Conservation (phyloP, 37 sponge, comb jelly and placozoan genomes). For the Lycopodina hypogea region DNA sequence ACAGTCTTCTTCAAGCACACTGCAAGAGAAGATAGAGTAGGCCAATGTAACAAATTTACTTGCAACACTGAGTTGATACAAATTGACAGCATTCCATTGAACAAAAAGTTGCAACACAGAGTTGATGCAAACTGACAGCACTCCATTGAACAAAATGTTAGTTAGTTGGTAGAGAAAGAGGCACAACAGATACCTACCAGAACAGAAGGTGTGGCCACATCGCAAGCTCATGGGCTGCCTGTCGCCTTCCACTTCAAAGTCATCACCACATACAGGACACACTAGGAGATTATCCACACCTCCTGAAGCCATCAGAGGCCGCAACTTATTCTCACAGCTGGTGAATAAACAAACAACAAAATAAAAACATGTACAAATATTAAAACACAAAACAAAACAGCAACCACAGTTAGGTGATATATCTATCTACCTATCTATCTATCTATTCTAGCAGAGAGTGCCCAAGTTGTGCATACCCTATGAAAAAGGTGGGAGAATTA, state of each 20-base stretch:
- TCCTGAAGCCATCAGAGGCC: not conserved
- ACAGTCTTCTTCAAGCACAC: constrained; percentile 15
- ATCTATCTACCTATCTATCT: too few species aligned
- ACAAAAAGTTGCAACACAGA: too few species aligned
- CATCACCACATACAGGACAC: constrained; percentile 15
- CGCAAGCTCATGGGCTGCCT: constrained; percentile 23
- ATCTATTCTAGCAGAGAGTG: too few species aligned
- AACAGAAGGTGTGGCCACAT: constrained; percentile 51
- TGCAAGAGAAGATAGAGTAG: not conserved
- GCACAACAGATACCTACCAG: too few species aligned
- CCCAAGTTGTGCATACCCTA: too few species aligned
- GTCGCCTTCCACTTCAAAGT: constrained; percentile 14
- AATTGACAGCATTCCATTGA: too few species aligned
- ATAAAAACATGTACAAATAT: not conserved
- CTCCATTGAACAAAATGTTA: too few species aligned
- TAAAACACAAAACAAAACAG: not conserved
- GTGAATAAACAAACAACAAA: not conserved
- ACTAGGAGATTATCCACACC: not conserved
- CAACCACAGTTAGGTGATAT: not conserved
- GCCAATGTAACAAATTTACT: too few species aligned
- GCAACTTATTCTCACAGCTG: not conserved
- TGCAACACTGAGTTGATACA: too few species aligned
- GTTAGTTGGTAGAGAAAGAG: too few species aligned
- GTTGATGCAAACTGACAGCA: too few species aligned
- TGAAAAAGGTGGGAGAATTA: too few species aligned